Conservation (phyloP, 92 coral and sea anemone species). For the Heliopora coerulea region DNA sequence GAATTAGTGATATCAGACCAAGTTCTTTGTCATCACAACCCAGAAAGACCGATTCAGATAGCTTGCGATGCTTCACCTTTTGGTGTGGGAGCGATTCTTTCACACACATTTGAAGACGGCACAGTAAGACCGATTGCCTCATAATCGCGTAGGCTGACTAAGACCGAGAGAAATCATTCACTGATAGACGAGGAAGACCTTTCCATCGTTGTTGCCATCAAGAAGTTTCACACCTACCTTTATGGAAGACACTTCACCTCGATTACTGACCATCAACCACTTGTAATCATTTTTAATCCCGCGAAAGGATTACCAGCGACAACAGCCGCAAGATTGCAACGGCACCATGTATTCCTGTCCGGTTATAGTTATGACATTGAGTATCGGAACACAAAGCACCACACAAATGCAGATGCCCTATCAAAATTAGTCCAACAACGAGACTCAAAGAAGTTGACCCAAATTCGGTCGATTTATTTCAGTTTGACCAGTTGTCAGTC, state of each 20-base stretch:
- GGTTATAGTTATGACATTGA: too few species aligned
- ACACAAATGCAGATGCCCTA: too few species aligned
- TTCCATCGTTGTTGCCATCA: constrained; percentile 44
- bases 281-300: background rate
- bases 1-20: constrained; percentile 22
- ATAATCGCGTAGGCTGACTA: constrained; percentile 19
- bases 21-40: constrained; percentile 35
- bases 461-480: too few species aligned
- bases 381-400: too few species aligned
- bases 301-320: background rate
- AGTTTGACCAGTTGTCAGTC: too few species aligned
- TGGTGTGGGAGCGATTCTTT: constrained; percentile 42
- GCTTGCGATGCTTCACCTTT: constrained; percentile 33
- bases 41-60: constrained; percentile 13
- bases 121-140: constrained; percentile 35
- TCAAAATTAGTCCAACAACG: too few species aligned
- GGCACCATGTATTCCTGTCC: background rate
- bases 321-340: background rate
- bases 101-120: constrained; percentile 32
- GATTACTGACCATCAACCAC: constrained; percentile 61
- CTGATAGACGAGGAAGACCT: constrained; percentile 45
- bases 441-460: too few species aligned
- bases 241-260: constrained; percentile 57
- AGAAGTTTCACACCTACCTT: constrained; percentile 40
- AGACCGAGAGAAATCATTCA: constrained; percentile 23